phyloP scores from a whole-genome alignment of 2,797 vertebrate species.

The Xenentodon cancila region DNA sequence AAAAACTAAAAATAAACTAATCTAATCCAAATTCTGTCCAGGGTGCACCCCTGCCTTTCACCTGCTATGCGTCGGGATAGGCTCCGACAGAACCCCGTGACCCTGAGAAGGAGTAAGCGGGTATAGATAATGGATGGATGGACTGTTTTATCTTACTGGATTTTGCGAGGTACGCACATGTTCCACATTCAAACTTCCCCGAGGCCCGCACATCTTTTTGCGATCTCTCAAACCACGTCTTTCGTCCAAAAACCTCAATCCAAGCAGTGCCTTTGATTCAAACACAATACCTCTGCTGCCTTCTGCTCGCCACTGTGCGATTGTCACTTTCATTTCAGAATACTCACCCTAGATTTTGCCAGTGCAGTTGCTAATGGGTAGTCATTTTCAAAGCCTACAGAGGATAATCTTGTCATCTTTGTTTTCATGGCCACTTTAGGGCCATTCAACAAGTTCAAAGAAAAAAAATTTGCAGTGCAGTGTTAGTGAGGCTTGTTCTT shows the following conservation, averaged over 20 bases:
- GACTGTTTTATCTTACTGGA: slow-evolving; percentile 40
- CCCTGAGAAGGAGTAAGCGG: no score
- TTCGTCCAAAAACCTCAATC: slow-evolving; percentile 63
- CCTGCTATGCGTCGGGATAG: no score
- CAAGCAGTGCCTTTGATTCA: slow-evolving; percentile 70
- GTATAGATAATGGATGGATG: no score
- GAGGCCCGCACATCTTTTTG: slow-evolving; percentile 48
- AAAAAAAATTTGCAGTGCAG: slow-evolving; percentile 21
- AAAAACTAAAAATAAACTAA: no score
- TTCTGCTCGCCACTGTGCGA: slow-evolving; percentile 44
- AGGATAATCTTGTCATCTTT: slow-evolving; percentile 67
- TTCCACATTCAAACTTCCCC: slow-evolving; percentile 48
- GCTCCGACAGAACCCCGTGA: no score
- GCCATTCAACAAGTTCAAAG: slow-evolving; percentile 62
- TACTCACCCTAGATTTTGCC: slow-evolving; percentile 64
- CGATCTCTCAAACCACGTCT: slow-evolving; percentile 53
- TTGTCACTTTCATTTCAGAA: slow-evolving; percentile 69
- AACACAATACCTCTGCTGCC: slow-evolving; percentile 61
- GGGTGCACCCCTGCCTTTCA: no score
- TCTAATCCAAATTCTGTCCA: no score
- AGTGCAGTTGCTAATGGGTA: slow-evolving; percentile 59
- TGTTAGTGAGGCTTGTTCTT: slow-evolving; percentile 39
- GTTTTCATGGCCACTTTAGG: slow-evolving; percentile 65
- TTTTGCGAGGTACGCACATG: slow-evolving; percentile 38
- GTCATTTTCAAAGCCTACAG: slow-evolving; percentile 52